These are phyloP conservation scores for Masnerella sp. DNA, from an alignment of 2,888 invertebrate genomes.

Conservation along the genomic window DNA sequence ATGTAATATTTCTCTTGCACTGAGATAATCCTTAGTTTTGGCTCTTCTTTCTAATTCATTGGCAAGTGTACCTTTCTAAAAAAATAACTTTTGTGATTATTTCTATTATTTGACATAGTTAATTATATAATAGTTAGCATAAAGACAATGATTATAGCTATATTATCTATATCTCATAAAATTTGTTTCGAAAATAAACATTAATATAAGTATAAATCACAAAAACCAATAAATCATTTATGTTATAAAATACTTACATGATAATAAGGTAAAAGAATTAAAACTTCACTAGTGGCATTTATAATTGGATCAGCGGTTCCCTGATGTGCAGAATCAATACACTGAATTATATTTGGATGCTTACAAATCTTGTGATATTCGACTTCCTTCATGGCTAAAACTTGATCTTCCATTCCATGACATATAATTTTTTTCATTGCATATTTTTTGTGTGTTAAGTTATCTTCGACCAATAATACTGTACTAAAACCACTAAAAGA, in stretches of 20 bases:
- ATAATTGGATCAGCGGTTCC: conserved; percentile 83
- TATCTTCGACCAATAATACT: conserved; percentile 87
- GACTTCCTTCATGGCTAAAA: conserved; percentile 85
- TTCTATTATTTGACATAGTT: too few relatives aligned
- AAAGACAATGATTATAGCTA: too few relatives aligned
- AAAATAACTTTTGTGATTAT: conserved; percentile 38
- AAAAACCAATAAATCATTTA: too few relatives aligned
- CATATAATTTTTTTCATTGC: conserved; percentile 90
- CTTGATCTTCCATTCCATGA: conserved; percentile 87
- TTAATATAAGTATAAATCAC: too few relatives aligned
- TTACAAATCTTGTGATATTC: conserved; percentile 84
- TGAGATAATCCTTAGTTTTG: conserved; percentile 81
- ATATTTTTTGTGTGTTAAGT: conserved; percentile 82
- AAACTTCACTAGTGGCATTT: conserved; percentile 84
- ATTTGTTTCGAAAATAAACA: too few relatives aligned
- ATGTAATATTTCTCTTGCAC: conserved; percentile 82
- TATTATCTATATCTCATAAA: too few relatives aligned
- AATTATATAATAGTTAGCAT: conserved; percentile 1
- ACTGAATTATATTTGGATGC: conserved; percentile 86
- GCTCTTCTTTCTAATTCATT: conserved; percentile 83
- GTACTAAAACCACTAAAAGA: conserved; percentile 89
- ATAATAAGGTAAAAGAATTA: conserved; percentile 87
- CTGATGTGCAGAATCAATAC: conserved; percentile 83
- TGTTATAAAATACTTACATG: too few relatives aligned
- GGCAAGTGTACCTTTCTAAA: conserved; percentile 84